Evolutionary conservation across 2,888 invertebrate species (phyloP).

Genomic region (Spicauda simplicius): DNA sequence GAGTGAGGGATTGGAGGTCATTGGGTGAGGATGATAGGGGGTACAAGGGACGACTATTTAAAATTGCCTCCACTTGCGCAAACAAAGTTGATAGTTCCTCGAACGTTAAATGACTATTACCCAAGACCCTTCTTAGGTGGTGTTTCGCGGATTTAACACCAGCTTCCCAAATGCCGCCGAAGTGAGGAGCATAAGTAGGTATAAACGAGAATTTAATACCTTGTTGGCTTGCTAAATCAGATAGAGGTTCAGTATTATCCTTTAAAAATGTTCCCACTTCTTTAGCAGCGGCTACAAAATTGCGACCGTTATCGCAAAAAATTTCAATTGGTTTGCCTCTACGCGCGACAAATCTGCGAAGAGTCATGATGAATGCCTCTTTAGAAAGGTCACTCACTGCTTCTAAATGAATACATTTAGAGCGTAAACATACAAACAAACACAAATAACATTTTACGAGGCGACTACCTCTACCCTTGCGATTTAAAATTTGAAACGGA

Average conservation of each 20-base stretch:
- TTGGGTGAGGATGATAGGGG: slow-evolving; percentile 21
- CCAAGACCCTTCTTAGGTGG: slow-evolving; percentile 26
- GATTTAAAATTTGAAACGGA: slow-evolving; percentile 9
- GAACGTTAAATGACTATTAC: slow-evolving; percentile 23
- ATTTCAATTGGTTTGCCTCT: slow-evolving; percentile 48
- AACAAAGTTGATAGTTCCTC: slow-evolving; percentile 30
- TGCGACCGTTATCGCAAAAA: slow-evolving; percentile 47
- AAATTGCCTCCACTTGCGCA: slow-evolving; percentile 32
- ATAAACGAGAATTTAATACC: slow-evolving; percentile 39
- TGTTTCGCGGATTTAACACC: slow-evolving; percentile 38
- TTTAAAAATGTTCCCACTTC: slow-evolving; percentile 37
- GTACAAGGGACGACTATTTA: slow-evolving; percentile 30
- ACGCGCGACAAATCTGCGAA: slow-evolving; percentile 48
- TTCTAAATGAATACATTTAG: slow-evolving; percentile 18
- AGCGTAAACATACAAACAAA: slow-evolving; percentile 8
- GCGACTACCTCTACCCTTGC: background rate
- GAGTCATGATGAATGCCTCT: slow-evolving; percentile 45
- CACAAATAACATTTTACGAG: slow-evolving; percentile 13
- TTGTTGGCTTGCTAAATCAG: slow-evolving; percentile 37
- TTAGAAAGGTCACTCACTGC: slow-evolving; percentile 43
- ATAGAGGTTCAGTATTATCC: slow-evolving; percentile 7
- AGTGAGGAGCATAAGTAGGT: slow-evolving; percentile 41
- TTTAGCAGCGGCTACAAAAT: slow-evolving; percentile 38
- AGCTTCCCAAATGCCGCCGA: slow-evolving; percentile 40
- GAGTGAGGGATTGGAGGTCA: slow-evolving; percentile 2